Base-by-base conservation (phyloP, 1,140 invertebrate species). In the Agraylea sexmaculata region DNA sequence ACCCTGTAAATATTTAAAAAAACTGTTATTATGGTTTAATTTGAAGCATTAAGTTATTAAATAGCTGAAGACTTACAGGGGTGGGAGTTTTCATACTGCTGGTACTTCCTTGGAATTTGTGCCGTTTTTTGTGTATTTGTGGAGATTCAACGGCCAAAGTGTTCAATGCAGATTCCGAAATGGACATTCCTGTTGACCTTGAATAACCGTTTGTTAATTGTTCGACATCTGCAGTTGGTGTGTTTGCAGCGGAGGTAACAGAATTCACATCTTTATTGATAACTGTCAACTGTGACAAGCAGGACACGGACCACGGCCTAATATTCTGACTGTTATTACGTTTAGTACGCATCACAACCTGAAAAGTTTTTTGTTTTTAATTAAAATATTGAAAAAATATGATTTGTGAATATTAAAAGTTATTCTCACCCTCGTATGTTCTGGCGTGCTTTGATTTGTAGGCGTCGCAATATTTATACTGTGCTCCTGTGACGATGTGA, bases 141-240 rank as follows among this genome's bases (percentile, higher is more conserved):
- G 59, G 59, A 19, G 58, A 64, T 29, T 54, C 62, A 16, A 58
- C 64, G 31, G 63, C 60, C 15, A 87, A 62, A 12, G 80, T 75
- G 57, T 89, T 76, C 10, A 91, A 62, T 10, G 86, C 86, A 1
- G 84, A 87, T 63, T 92, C 87, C 0, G 86, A 89, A 50, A 86
- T 87, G 0, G 84, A 88, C 59, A 66, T 64, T 48, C 57, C 60
- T 46, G 49, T 38, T 37, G 40, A 39, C 21, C 43, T 42, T 19
- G 47, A 40, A n/a, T 47, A 43, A 11, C 31, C 37, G 2, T 13
- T n/a, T 2, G 34, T n/a, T 11, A 23, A 21, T 15, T 41, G 28
- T 22, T 39, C 31, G 8, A 10, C 19, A 30, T 47, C 48, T 1
- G 33, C 28, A 10, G 42, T 47, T 11, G 48, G 48, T 1, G 48